phyloP scores from a whole-genome alignment of 2,888 invertebrate genomes.

The Drosophila testacea region DNA sequence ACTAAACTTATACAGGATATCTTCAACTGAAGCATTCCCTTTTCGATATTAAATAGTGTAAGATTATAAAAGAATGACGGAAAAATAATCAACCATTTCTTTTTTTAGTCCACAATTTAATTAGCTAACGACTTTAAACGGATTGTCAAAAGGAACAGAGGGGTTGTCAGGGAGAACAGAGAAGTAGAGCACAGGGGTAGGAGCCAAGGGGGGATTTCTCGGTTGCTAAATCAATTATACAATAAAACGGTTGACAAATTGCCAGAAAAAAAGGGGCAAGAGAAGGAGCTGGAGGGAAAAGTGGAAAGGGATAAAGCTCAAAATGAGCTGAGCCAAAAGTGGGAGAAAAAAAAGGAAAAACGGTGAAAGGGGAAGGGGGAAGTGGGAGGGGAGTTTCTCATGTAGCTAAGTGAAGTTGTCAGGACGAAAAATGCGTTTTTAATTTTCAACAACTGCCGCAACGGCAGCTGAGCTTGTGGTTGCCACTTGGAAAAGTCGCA shows the following conservation, averaged over 20 bases:
- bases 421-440: constrained; percentile 56
- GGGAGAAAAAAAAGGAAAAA: constrained; percentile 15
- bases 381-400: constrained; percentile 13
- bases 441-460: constrained; percentile 57
- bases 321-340: constrained; percentile 36
- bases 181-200: constrained; percentile 2
- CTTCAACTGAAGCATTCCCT: neutral
- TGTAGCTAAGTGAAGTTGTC: constrained; percentile 45
- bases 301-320: neutral
- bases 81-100: constrained; percentile 1
- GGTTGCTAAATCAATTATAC: constrained; percentile 75
- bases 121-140: constrained; percentile 74
- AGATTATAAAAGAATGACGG: neutral
- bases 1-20: neutral
- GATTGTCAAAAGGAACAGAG: constrained; percentile 31
- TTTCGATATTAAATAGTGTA: neutral
- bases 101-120: constrained; percentile 47
- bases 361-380: neutral
- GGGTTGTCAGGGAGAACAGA: neutral
- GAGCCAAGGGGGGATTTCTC: constrained; percentile 7
- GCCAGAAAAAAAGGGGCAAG: constrained; percentile 16
- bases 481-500: constrained; percentile 13
- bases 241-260: constrained; percentile 74
- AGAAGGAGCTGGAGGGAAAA: neutral
- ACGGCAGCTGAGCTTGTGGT: constrained; percentile 46